phyloP scores from a whole-genome alignment of 2,797 vertebrate species.

The Clarias fuscus region DNA sequence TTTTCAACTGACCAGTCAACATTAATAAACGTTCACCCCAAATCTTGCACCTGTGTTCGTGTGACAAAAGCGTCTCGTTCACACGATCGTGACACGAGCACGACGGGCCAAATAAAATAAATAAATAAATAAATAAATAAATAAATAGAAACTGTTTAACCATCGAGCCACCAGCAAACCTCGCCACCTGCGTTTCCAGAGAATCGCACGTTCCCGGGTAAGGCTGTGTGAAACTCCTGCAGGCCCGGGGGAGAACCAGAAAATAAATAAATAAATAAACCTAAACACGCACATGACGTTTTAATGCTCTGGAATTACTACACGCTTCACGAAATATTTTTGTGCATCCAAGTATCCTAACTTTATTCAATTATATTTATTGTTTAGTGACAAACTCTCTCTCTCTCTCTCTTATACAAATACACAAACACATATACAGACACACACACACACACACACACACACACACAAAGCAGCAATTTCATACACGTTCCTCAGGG shows the following conservation, averaged over 20 bases:
- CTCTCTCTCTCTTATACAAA: background rate
- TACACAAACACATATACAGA: background rate
- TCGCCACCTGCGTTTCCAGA: slow-evolving; percentile 31
- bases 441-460: background rate
- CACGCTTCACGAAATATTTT: background rate
- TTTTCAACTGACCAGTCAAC: background rate
- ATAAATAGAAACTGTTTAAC: slow-evolving; percentile 1
- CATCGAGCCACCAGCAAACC: slow-evolving; percentile 2
- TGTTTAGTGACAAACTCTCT: background rate
- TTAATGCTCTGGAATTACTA: background rate
- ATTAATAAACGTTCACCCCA: background rate
- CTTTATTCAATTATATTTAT: slow-evolving; percentile 4
- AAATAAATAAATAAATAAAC: background rate
- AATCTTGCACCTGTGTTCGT: background rate
- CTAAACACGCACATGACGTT: background rate
- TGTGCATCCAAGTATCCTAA: background rate
- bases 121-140: background rate
- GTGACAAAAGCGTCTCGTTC: background rate
- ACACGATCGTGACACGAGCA: slow-evolving; percentile 2
- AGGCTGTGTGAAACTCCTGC: background rate
- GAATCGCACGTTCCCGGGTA: background rate
- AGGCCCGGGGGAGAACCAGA: background rate
- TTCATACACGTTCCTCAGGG: slow-evolving; percentile 30
- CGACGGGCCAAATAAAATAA: background rate
- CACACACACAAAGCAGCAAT: slow-evolving; percentile 22